Percentiles rank a stretch among this genome's conserved stretches.
Conservation (phyloP, 2,113 vertebrate species). For the Brienomyrus longianalis region DNA sequence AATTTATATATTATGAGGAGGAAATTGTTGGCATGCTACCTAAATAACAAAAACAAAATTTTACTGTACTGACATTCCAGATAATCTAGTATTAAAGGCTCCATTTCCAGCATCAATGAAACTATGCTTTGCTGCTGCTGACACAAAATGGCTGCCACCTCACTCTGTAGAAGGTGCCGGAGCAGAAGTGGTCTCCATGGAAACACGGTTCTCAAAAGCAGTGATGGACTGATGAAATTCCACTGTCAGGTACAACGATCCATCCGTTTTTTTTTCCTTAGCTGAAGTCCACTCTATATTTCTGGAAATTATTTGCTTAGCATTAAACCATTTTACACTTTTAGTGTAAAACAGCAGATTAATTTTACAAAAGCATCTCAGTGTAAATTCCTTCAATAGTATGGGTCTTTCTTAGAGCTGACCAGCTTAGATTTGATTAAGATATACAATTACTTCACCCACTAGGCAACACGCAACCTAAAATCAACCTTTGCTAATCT, state of each 20-base stretch:
- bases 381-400: not conserved
- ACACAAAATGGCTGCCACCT: slow-evolving; percentile 22
- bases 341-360: not conserved
- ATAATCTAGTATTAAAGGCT: not conserved
- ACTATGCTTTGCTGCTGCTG: not conserved
- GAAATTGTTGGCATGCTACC: not conserved
- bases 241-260: not conserved
- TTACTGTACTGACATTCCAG: not conserved
- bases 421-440: not conserved
- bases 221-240: not conserved
- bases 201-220: slow-evolving; percentile 4
- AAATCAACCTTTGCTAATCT: not conserved
- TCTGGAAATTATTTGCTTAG: not conserved
- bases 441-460: not conserved
- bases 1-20: not conserved
- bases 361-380: not conserved
- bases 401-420: not conserved
- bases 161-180: not conserved
- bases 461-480: not conserved
- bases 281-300: not conserved
- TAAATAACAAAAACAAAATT: not conserved
- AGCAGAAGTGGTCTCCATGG: slow-evolving; percentile 19
- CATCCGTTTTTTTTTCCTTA: not conserved
- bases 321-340: not conserved
- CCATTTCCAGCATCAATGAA: slow-evolving; percentile 19